Percentiles rank a stretch among this genome's conserved stretches.
Evolutionary conservation across 1,140 invertebrate species (phyloP).

Genomic region (Chymomyza costata): DNA sequence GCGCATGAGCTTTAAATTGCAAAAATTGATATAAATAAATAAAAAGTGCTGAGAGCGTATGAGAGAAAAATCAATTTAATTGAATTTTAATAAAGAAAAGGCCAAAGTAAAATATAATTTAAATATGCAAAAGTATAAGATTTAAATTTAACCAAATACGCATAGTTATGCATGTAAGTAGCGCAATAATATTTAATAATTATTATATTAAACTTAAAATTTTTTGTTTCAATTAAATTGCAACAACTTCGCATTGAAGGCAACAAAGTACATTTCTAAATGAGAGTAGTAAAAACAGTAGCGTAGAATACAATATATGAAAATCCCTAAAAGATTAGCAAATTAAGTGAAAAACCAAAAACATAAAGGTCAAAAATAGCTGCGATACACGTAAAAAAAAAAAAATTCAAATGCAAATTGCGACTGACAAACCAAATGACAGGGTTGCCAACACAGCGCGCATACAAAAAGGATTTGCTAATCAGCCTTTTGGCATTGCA

Average conservation of each 20-base stretch:
- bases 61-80: slow-evolving; percentile 34
- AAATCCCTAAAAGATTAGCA: slow-evolving; percentile 10
- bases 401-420: slow-evolving; percentile 36
- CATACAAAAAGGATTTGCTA: slow-evolving; percentile 53
- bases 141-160: slow-evolving; percentile 31
- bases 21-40: slow-evolving; percentile 1
- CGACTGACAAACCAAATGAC: slow-evolving; percentile 37
- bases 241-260: slow-evolving; percentile 33
- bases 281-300: slow-evolving; percentile 47
- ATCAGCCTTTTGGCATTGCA: slow-evolving; percentile 41
- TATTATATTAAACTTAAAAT: slow-evolving; percentile 24
- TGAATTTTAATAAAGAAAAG: slow-evolving; percentile 23
- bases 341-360: slow-evolving; percentile 36
- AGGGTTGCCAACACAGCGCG: slow-evolving; percentile 21
- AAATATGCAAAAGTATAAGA: slow-evolving; percentile 17
- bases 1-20: slow-evolving; percentile 18
- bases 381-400: slow-evolving; percentile 63
- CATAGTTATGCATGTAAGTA: slow-evolving; percentile 60
- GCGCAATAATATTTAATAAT: slow-evolving; percentile 42
- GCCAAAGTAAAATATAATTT: slow-evolving; percentile 51
- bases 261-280: slow-evolving; percentile 59
- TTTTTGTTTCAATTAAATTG: slow-evolving; percentile 36
- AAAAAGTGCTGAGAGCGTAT: background rate
- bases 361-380: slow-evolving; percentile 73
- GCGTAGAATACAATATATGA: slow-evolving; percentile 24